These are phyloP conservation scores for Actinia equina DNA, from an alignment of 64 coral and sea anemone species.

Conservation along the genomic window DNA sequence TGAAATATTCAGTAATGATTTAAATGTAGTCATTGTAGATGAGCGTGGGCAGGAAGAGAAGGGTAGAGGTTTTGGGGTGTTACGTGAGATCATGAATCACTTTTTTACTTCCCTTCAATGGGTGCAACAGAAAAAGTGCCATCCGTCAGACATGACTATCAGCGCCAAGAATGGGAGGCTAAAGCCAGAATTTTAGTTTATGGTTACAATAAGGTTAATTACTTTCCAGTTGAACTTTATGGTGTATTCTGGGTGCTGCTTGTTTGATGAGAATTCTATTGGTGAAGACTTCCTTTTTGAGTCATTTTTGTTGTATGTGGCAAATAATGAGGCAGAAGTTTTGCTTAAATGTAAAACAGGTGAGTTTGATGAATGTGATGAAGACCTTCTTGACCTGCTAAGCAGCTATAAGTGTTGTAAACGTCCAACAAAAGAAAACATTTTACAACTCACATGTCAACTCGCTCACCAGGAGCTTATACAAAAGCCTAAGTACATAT, in stretches of 20 bases:
- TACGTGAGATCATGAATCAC: background rate
- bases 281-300: constrained; percentile 31
- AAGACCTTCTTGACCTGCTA: constrained; percentile 19
- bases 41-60: background rate
- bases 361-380: constrained; percentile 39
- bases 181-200: constrained; percentile 51
- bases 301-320: constrained; percentile 16
- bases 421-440: constrained; percentile 21
- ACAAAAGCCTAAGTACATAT: constrained; percentile 14
- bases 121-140: constrained; percentile 56
- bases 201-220: constrained; percentile 48
- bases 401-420: constrained; percentile 10
- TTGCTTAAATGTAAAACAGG: background rate
- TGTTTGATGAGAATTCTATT: constrained; percentile 25
- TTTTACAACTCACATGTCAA: constrained; percentile 29
- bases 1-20: background rate
- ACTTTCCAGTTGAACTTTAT: constrained; percentile 42
- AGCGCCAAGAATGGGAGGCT: constrained; percentile 54
- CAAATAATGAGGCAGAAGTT: constrained; percentile 38
- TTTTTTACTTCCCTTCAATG: background rate
- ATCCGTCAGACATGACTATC: constrained; percentile 69
- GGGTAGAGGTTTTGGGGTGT: background rate
- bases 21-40: background rate
- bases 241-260: constrained; percentile 21
- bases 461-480: constrained; percentile 18